Evolutionary conservation across 2,113 vertebrate species (phyloP).

Genomic region (Seriola rivoliana): DNA sequence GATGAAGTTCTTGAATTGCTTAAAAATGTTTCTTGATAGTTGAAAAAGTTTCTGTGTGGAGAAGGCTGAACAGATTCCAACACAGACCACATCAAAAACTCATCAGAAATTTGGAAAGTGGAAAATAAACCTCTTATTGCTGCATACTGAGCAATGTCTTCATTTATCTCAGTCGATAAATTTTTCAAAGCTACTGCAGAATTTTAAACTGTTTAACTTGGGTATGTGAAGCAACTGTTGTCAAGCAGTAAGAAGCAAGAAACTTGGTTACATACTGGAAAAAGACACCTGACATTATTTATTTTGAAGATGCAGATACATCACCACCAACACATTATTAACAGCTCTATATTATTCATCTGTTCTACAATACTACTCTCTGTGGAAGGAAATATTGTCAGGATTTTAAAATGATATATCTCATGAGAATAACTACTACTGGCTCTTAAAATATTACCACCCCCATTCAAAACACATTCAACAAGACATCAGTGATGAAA

Average conservation of each 20-base stretch:
- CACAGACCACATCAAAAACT: not conserved
- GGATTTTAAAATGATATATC: slow-evolving; percentile 39
- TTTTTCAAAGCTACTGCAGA: not conserved
- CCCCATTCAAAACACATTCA: slow-evolving; percentile 43
- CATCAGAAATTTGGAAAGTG: not conserved
- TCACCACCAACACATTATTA: slow-evolving; percentile 31
- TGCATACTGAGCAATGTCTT: not conserved
- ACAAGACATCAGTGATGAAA: slow-evolving; percentile 47
- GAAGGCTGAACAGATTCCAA: slow-evolving; percentile 4
- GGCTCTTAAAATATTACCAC: slow-evolving; percentile 53
- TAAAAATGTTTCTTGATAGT: not conserved
- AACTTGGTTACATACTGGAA: not conserved
- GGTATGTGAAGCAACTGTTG: not conserved
- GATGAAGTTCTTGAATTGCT: too few relatives aligned
- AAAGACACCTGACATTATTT: slow-evolving; percentile 20
- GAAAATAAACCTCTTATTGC: slow-evolving; percentile 12
- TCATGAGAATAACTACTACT: slow-evolving; percentile 19
- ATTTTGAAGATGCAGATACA: not conserved
- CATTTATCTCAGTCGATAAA: not conserved
- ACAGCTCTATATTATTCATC: slow-evolving; percentile 23
- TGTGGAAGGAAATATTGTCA: slow-evolving; percentile 14
- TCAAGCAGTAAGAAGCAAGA: slow-evolving; percentile 10
- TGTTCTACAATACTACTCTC: slow-evolving; percentile 19
- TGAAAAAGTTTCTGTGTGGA: not conserved
- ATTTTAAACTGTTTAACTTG: not conserved